Conservation (phyloP, 2,888 invertebrate species). For the Axea sp. region DNA sequence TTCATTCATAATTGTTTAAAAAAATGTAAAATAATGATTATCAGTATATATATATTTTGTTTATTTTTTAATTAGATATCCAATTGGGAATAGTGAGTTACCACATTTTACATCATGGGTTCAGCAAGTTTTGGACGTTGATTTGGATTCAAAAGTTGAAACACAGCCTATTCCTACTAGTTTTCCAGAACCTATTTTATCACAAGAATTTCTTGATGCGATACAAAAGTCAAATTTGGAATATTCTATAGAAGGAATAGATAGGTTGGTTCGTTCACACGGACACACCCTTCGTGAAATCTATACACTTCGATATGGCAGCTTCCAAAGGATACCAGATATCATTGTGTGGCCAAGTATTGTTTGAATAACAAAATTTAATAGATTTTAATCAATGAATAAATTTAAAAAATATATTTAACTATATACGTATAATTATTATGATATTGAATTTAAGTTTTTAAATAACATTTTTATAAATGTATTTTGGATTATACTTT, state of each 20-base stretch:
- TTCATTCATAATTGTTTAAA: no score
- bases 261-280: slow-evolving; percentile 92
- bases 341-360: slow-evolving; percentile 94
- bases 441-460: no score
- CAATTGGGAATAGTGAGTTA: slow-evolving; percentile 86
- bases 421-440: no score
- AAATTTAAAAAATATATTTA: no score
- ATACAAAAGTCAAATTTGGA: slow-evolving; percentile 81
- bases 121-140: slow-evolving; percentile 85
- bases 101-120: slow-evolving; percentile 93
- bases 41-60: slow-evolving; percentile 1
- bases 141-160: slow-evolving; percentile 79
- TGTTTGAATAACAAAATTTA: no score
- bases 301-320: slow-evolving; percentile 86
- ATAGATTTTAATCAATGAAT: no score
- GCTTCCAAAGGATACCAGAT: slow-evolving; percentile 93
- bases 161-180: slow-evolving; percentile 82
- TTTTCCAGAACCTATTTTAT: slow-evolving; percentile 85
- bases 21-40: no score
- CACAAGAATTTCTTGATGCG: slow-evolving; percentile 82
- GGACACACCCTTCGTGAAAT: slow-evolving; percentile 97
- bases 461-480: no score
- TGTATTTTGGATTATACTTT: no score
- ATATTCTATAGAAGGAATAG: slow-evolving; percentile 87
- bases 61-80: slow-evolving; percentile 82